Conservation (phyloP, 2,797 vertebrate genomes). For the Sebastes diaconus region DNA sequence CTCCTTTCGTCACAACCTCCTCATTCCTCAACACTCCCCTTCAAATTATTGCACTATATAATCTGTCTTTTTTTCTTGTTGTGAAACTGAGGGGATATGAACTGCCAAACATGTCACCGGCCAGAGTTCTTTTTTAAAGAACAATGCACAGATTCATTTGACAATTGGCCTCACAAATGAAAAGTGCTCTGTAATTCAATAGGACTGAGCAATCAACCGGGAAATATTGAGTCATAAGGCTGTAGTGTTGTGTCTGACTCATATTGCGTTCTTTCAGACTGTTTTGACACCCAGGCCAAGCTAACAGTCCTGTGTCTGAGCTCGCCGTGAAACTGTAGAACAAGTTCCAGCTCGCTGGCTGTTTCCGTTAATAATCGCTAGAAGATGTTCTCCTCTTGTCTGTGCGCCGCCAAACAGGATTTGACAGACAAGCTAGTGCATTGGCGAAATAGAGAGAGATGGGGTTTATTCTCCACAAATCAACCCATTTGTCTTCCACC, state of each 20-base stretch:
- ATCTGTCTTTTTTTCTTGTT: background rate
- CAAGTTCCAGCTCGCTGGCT: slow-evolving; percentile 69
- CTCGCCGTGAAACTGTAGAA: slow-evolving; percentile 27
- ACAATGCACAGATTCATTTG: background rate
- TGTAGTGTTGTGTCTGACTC: slow-evolving; percentile 48
- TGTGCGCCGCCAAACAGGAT: slow-evolving; percentile 55
- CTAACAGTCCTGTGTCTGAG: slow-evolving; percentile 39
- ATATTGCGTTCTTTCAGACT: slow-evolving; percentile 27
- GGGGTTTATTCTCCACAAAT: slow-evolving; percentile 63
- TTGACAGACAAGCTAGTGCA: slow-evolving; percentile 62
- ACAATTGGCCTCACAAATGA: slow-evolving; percentile 10
- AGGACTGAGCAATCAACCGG: slow-evolving; percentile 16
- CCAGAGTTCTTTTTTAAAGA: background rate
- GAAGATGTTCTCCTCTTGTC: slow-evolving; percentile 62
- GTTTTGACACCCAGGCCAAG: slow-evolving; percentile 43
- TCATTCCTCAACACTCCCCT: slow-evolving; percentile 38
- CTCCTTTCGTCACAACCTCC: slow-evolving; percentile 7
- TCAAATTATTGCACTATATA: background rate
- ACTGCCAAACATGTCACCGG: background rate
- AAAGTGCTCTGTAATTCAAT: slow-evolving; percentile 9
- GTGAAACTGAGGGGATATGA: background rate
- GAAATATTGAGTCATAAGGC: slow-evolving; percentile 63
- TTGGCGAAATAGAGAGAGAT: slow-evolving; percentile 60
- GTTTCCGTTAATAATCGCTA: slow-evolving; percentile 65
- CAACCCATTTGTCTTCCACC: slow-evolving; percentile 70